Conservation (phyloP, 2,888 invertebrate species). For the Neocrepidodera transversa region DNA sequence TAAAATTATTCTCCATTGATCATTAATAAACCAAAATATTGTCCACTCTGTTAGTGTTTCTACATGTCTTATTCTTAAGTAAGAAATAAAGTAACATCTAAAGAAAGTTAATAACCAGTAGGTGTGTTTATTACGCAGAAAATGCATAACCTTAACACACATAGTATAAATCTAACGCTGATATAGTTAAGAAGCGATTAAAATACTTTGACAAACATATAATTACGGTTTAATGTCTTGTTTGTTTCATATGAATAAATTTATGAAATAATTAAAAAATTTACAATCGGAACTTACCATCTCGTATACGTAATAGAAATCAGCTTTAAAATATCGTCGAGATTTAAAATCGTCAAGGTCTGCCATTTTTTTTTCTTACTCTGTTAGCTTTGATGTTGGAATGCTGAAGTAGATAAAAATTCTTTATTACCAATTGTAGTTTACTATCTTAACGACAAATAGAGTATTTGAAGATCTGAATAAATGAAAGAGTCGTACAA, state of each 20-base stretch:
- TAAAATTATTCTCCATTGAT: too few species aligned
- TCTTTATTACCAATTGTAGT: conserved; percentile 13
- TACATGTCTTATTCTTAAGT: too few species aligned
- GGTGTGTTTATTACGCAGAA: too few species aligned
- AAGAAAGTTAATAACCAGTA: too few species aligned
- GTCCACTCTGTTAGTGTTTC: too few species aligned
- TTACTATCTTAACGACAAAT: conserved; percentile 7
- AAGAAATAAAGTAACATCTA: too few species aligned
- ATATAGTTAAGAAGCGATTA: conserved; percentile 5
- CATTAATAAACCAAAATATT: too few species aligned
- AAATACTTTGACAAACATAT: conserved; percentile 1
- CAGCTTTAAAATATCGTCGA: neutral
- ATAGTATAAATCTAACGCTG: conserved; percentile 4
- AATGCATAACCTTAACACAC: neutral
- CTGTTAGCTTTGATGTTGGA: neutral
- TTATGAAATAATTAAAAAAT: conserved; percentile 7
- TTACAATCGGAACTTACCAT: neutral
- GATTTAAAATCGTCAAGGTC: conserved; percentile 2
- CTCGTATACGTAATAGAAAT: neutral
- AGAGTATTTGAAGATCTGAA: conserved; percentile 9
- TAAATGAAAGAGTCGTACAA: neutral
- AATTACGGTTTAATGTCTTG: conserved; percentile 7
- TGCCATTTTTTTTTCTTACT: conserved; percentile 1
- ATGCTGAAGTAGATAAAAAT: conserved; percentile 6
- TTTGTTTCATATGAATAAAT: conserved; percentile 8